Evolutionary conservation across 2,797 vertebrate species (phyloP).

Genomic region (Trichosurus vulpecula): DNA sequence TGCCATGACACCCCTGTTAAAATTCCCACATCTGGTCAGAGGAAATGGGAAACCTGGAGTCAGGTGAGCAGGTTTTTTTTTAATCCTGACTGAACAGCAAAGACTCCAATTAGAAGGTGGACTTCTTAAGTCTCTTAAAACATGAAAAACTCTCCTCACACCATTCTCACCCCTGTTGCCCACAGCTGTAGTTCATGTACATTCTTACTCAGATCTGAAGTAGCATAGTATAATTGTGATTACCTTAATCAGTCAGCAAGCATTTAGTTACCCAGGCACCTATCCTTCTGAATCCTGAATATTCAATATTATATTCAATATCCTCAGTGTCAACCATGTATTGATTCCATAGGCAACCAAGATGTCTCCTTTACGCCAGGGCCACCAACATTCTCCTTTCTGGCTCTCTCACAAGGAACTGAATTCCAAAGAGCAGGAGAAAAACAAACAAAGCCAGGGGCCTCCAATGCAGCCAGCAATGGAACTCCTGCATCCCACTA

Average conservation of each 20-base stretch:
- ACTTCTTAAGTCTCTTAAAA: background rate
- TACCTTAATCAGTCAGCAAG: background rate
- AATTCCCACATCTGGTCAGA: background rate
- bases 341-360: background rate
- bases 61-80: background rate
- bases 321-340: background rate
- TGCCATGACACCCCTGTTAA: conserved; percentile 35
- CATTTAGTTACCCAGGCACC: background rate
- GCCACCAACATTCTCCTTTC: background rate
- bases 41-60: conserved; percentile 31
- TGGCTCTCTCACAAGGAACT: background rate
- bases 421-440: background rate
- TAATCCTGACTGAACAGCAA: conserved; percentile 43
- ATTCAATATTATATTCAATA: background rate
- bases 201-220: conserved; percentile 21
- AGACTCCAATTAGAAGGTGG: conserved; percentile 33
- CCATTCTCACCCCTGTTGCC: conserved; percentile 36
- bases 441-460: background rate
- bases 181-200: rapidly evolving
- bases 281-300: background rate
- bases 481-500: background rate
- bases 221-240: background rate
- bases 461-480: background rate
- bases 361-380: background rate
- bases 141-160: background rate